Evolutionary conservation across 2,888 invertebrate species (phyloP).

Genomic region (Dastarcus helophoroides): DNA sequence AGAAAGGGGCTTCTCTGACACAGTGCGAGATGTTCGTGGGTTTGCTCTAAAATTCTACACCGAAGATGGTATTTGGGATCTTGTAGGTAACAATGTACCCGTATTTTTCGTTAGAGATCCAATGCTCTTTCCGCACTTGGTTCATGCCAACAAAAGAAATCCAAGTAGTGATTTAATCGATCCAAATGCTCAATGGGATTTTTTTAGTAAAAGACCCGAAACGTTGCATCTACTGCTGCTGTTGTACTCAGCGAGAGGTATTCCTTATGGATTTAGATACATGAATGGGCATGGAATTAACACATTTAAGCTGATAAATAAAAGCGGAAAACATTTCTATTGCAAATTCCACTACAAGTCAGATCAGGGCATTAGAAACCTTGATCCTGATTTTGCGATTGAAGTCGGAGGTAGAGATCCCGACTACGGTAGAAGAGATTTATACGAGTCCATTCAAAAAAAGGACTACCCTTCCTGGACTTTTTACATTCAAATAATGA

Average conservation of each 20-base stretch:
- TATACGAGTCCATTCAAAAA: conserved; percentile 72
- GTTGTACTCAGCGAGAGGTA: conserved; percentile 80
- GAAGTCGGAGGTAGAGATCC: conserved; percentile 64
- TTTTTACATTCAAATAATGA: conserved; percentile 70
- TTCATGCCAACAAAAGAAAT: conserved; percentile 91
- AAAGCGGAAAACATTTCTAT: conserved; percentile 50
- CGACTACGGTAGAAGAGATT: conserved; percentile 75
- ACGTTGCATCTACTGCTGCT: conserved; percentile 71
- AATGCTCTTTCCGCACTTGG: conserved; percentile 79
- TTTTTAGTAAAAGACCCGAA: conserved; percentile 74
- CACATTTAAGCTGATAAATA: conserved; percentile 77
- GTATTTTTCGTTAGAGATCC: conserved; percentile 86
- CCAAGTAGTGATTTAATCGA: conserved; percentile 82
- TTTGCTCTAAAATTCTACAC: conserved; percentile 88
- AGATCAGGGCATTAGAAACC: conserved; percentile 76
- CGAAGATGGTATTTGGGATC: conserved; percentile 83
- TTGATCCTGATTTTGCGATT: conserved; percentile 53
- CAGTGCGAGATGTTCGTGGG: conserved; percentile 78
- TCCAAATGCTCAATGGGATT: conserved; percentile 91
- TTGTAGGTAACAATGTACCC: conserved; percentile 88
- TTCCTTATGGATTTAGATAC: conserved; percentile 78
- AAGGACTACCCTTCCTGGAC: conserved; percentile 66
- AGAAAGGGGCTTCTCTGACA: conserved; percentile 79
- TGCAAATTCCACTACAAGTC: conserved; percentile 88
- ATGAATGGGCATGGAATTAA: conserved; percentile 93